Percentiles rank a stretch among this genome's conserved stretches.
These are phyloP conservation scores for Penaeus chinensis DNA, from an alignment of 1,140 invertebrate genomes.

Conservation along the genomic window DNA sequence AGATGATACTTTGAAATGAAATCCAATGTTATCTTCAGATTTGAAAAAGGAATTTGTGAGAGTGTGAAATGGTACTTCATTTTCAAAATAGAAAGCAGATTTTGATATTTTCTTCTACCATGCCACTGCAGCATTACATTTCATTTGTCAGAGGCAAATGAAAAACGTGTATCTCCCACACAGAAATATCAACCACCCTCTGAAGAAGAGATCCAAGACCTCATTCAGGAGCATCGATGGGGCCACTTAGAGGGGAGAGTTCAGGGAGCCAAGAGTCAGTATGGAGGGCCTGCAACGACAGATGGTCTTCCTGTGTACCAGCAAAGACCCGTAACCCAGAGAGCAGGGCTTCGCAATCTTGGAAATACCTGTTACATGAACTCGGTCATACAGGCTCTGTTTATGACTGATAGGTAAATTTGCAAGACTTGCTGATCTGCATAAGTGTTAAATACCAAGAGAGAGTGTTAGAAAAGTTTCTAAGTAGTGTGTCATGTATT, in stretches of 20 bases:
- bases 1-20: no score
- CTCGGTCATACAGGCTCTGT: slow-evolving; percentile 83
- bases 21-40: no score
- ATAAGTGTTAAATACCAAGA: no score
- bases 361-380: slow-evolving; percentile 92
- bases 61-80: no score
- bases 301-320: slow-evolving; percentile 29
- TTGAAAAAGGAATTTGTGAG: no score
- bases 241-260: not conserved
- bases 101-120: no score
- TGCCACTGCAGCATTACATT: not conserved
- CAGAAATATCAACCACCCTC: slow-evolving; percentile 50
- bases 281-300: not conserved
- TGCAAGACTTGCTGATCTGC: not conserved
- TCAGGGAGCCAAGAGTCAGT: slow-evolving; percentile 18
- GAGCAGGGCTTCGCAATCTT: slow-evolving; percentile 80
- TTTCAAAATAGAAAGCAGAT: no score
- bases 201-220: slow-evolving; percentile 48
- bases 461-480: no score
- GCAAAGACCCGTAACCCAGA: slow-evolving; percentile 34
- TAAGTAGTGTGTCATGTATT: no score
- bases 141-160: not conserved
- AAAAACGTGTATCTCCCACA: not conserved
- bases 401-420: slow-evolving; percentile 83
- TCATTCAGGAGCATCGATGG: slow-evolving; percentile 56